Conservation (phyloP, 2,797 vertebrate species). For the Hylomyscus alleni region DNA sequence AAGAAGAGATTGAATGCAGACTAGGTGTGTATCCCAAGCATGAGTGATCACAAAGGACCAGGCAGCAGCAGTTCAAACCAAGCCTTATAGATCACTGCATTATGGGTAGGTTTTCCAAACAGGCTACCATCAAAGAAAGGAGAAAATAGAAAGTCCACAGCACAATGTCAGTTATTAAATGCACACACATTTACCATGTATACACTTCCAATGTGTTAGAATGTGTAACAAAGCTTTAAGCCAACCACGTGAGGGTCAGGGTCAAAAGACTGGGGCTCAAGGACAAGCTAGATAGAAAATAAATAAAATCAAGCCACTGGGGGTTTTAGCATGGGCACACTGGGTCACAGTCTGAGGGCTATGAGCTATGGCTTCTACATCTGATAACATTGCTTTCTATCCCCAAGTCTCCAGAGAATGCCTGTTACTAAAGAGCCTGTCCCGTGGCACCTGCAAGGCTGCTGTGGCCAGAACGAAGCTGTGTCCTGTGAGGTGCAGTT, state of each 20-base stretch:
- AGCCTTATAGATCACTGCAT: background rate
- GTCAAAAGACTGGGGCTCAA: background rate
- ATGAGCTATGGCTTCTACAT: fast-evolving
- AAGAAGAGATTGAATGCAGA: background rate
- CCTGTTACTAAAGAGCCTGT: background rate
- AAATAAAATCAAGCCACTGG: background rate
- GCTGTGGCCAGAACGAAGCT: background rate
- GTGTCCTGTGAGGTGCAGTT: background rate
- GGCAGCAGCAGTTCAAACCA: background rate
- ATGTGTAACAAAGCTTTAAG: background rate
- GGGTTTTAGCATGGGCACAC: background rate
- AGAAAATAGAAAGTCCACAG: background rate
- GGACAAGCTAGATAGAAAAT: too few species aligned
- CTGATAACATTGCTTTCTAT: fast-evolving
- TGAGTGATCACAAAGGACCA: background rate
- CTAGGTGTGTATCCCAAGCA: background rate
- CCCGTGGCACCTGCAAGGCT: background rate
- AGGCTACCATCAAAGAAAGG: background rate
- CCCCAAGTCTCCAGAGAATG: fast-evolving
- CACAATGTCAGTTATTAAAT: background rate
- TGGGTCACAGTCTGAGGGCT: background rate
- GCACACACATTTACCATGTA: background rate
- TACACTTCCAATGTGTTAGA: background rate
- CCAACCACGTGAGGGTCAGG: background rate
- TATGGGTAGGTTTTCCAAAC: background rate